Evolutionary conservation across 2,888 invertebrate genomes (phyloP), one percentile per base, ranked within the genome.

Genomic region (Eupithecia insigniata): DNA sequence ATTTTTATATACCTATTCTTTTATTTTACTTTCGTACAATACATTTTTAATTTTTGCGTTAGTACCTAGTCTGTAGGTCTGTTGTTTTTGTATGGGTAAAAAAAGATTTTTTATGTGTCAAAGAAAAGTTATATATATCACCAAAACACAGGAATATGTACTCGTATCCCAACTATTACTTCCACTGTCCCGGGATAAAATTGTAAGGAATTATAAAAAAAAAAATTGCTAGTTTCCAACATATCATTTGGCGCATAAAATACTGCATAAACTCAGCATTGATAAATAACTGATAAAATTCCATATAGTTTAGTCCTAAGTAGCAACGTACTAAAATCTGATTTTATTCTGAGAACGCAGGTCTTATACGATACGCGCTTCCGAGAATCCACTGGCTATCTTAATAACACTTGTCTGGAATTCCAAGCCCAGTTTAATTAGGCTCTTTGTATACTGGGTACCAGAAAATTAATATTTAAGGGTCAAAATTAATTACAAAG

Each of bases 371-470:
- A 60, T 66, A 72, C 66, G 51, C 28, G 71, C 58, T 74, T 74
- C 71, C 28, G 28, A 73, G 75, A 76, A 76, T n/a, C 67, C 22
- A 51, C 69, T 26, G 14, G n/a, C 73, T 72, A 76, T 77, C 76
- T 74, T 67, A 73, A 73, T 70, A 43, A 67, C 72, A 70, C 75
- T 65, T 51, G 46, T 51, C 22, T 51, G 74, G 73, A 73, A 73
- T 73, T 73, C 55, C 60, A 68, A 65, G 65, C 32, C 46, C 26
- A 69, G 12, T 55, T 51, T 76, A 71, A 76, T 75, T 74, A 76
- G 70, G 69, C 62, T 72, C 58, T 66, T 71, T 64, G 30, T n/a
- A n/a, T 61, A 70, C 66, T 67, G 67, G 66, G 71, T 62, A 68
- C 36, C 22, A 32, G 8, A 30, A 2, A 28, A 34, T n/a, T 26